Conservation (phyloP, 2,113 vertebrate genomes). For the Myrmecobius fasciatus region DNA sequence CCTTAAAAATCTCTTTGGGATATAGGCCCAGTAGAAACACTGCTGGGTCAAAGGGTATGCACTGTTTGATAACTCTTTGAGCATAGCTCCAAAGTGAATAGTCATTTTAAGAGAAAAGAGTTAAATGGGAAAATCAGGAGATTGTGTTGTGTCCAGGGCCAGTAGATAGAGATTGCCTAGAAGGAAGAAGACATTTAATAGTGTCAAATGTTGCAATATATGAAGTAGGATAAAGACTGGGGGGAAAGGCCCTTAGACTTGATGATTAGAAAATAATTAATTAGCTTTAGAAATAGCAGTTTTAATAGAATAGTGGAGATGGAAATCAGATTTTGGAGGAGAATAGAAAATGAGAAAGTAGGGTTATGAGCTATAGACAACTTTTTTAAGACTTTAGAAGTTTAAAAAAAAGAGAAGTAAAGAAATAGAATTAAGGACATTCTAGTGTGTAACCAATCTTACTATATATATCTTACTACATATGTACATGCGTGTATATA, state of each 20-base stretch:
- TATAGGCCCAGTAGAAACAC: too few species aligned
- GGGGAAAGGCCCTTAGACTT: background rate
- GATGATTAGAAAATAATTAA: background rate
- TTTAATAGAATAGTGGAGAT: background rate
- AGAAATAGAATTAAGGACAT: background rate
- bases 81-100: too few species aligned
- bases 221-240: background rate
- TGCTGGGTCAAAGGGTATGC: too few species aligned
- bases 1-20: too few species aligned
- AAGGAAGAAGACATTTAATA: background rate
- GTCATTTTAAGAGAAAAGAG: background rate
- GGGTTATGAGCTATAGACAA: background rate
- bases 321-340: background rate
- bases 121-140: background rate
- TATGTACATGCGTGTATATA: too few species aligned
- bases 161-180: background rate
- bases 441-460: background rate
- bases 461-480: too few species aligned
- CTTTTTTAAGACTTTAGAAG: background rate
- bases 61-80: too few species aligned
- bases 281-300: background rate
- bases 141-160: background rate
- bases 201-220: background rate
- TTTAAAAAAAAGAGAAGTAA: background rate
- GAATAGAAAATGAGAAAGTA: background rate